A percentile compares a stretch with the other conserved stretches of the same genome.
Evolutionary conservation across 1,140 invertebrate genomes (phyloP).

Genomic region (Rhopalosiphum maidis): DNA sequence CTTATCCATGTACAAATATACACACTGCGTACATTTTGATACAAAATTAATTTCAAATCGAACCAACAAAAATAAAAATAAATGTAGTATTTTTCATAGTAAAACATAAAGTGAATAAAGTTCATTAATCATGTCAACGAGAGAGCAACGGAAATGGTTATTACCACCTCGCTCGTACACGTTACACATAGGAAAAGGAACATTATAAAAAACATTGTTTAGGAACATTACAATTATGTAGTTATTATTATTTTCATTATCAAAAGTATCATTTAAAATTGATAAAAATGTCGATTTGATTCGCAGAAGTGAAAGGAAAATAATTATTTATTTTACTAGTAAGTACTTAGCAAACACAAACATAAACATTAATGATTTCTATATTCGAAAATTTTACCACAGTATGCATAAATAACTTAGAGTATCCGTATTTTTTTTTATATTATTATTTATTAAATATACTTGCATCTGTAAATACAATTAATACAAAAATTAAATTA

Average conservation of each 20-base stretch:
- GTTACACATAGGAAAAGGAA: not conserved
- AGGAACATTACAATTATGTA: not conserved
- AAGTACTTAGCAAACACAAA: too few species aligned
- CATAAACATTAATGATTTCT: too few species aligned
- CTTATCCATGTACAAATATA: not conserved
- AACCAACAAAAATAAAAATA: not conserved
- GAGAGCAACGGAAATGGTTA: not conserved
- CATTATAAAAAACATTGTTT: too few species aligned
- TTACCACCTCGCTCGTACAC: not conserved
- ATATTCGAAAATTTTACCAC: too few species aligned
- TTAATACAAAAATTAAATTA: too few species aligned
- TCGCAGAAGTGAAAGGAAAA: not conserved
- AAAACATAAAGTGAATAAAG: not conserved
- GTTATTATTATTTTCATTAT: not conserved
- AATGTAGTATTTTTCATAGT: not conserved
- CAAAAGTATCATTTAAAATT: not conserved
- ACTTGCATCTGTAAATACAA: too few species aligned
- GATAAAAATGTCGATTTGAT: not conserved
- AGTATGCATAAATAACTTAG: too few species aligned
- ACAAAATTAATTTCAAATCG: not conserved
- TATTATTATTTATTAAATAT: too few species aligned
- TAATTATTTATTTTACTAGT: too few species aligned
- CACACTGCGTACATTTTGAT: not conserved
- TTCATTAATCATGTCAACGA: not conserved
- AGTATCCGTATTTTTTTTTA: too few species aligned